phyloP scores from a whole-genome alignment of 1,140 invertebrate species.

The Riptortus pedestris region DNA sequence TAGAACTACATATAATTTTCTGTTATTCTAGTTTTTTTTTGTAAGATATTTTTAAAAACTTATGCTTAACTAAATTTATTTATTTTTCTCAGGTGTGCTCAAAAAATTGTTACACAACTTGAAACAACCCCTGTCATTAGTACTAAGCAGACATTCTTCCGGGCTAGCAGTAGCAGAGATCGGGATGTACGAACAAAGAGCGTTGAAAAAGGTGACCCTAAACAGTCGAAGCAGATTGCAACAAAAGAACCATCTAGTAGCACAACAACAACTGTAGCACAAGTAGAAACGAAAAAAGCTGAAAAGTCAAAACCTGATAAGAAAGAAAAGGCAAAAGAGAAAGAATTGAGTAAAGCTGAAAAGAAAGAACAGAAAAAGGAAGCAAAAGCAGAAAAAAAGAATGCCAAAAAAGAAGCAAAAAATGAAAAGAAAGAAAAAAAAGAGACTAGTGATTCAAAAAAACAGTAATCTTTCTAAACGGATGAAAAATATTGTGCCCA shows the following conservation, averaged over 20 bases:
- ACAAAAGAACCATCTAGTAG: conserved; percentile 7
- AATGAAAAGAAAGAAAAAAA: conserved; percentile 31
- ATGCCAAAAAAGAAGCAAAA: conserved; percentile 29
- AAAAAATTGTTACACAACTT: conserved; percentile 65
- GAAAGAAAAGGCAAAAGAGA: conserved; percentile 31
- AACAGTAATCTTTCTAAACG: neutral
- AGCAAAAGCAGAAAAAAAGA: conserved; percentile 30
- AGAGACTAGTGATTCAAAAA: conserved; percentile 18
- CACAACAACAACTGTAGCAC: conserved; percentile 27
- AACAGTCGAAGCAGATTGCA: neutral
- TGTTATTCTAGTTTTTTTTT: no score
- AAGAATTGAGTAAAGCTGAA: conserved; percentile 32
- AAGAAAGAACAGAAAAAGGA: conserved; percentile 32
- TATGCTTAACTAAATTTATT: neutral
- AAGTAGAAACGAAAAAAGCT: conserved; percentile 28
- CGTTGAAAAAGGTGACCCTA: neutral
- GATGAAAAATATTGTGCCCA: conserved; percentile 1
- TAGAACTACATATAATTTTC: no score
- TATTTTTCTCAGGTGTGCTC: conserved; percentile 54
- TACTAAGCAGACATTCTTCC: conserved; percentile 21
- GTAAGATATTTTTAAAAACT: no score
- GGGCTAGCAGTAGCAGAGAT: conserved; percentile 11
- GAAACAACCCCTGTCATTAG: conserved; percentile 36
- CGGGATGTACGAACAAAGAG: neutral
- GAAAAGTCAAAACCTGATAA: conserved; percentile 24